phyloP scores from a whole-genome alignment of 37 sponge, comb jelly and placozoan species.

The Dysidea cf. avara region DNA sequence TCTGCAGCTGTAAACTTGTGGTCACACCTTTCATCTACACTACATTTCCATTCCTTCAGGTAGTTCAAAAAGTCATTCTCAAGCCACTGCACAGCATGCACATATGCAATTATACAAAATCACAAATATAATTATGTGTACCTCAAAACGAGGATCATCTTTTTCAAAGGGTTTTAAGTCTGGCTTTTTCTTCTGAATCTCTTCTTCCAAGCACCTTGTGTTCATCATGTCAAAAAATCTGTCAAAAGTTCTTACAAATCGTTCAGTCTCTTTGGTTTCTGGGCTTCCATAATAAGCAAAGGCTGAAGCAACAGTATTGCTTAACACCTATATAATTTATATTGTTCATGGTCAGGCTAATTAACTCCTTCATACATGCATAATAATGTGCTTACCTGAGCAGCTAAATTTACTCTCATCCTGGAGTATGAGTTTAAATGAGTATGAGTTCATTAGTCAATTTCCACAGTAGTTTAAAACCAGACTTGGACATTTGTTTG shows the following conservation, averaged over 20 bases:
- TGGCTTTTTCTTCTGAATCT: slow-evolving; percentile 1
- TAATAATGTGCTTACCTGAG: slow-evolving; percentile 9
- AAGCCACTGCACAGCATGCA: too few species aligned
- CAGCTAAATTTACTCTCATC: slow-evolving; percentile 37
- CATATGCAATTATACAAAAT: too few species aligned
- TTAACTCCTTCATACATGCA: background rate
- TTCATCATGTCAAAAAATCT: slow-evolving; percentile 23
- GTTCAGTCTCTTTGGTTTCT: slow-evolving; percentile 14
- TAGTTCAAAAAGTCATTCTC: too few species aligned
- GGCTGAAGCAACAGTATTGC: slow-evolving; percentile 21
- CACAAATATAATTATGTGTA: too few species aligned
- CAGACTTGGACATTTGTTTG: background rate
- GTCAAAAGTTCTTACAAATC: slow-evolving; percentile 18
- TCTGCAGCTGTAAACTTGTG: too few species aligned
- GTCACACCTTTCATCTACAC: too few species aligned
- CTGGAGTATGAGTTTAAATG: slow-evolving; percentile 24
- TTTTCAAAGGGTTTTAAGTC: slow-evolving; percentile 11
- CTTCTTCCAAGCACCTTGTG: background rate
- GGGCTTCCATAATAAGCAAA: slow-evolving; percentile 2
- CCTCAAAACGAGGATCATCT: too few species aligned
- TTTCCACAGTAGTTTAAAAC: slow-evolving; percentile 2
- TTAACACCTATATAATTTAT: slow-evolving; percentile 18
- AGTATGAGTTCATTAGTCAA: slow-evolving; percentile 3
- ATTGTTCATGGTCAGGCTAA: background rate
- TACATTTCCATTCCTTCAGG: too few species aligned